Base-by-base conservation (phyloP, 1,140 invertebrate species). In the Pogonognathellus flavescens region DNA sequence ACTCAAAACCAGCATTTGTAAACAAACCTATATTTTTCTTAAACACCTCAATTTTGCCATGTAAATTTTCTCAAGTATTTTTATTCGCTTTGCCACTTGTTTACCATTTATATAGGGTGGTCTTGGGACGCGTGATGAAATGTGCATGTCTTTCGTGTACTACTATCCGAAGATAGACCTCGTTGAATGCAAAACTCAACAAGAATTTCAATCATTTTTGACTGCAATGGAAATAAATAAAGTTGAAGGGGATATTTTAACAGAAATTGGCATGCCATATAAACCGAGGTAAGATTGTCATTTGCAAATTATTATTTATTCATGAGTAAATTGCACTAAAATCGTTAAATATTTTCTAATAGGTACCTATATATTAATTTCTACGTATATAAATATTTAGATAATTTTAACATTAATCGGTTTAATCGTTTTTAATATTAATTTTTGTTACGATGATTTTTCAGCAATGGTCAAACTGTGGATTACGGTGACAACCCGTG, bases 21-120 rank as follows among this genome's bases (percentile, higher is more conserved):
- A 89, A n/a, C n/a, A 89, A 82, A 49, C 95, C 0, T 97, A 90
- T 97, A 97, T 90, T 96, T 41, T 41, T 3, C n/a, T n/a, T n/a
- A n/a, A n/a, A n/a, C n/a, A n/a, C n/a, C n/a, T n/a, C n/a, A n/a
- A n/a, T n/a, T n/a, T n/a, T n/a, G n/a, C n/a, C n/a, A n/a, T 95
- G 0, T 92, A 94, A 84, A 95, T 93, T 0, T 92, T 93, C 95
- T 1, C 95, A 89, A 95, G 95, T 86, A 95, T n/a, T 94, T n/a
- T 59, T 84, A 22, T 86, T 90, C n/a, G n/a, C n/a, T n/a, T n/a
- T n/a, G n/a, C n/a, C n/a, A n/a, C n/a, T n/a, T n/a, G n/a, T n/a
- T n/a, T n/a, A n/a, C n/a, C n/a, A n/a, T n/a, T n/a, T n/a, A n/a
- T n/a, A 9, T 88, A 90, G 85, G 87, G 87, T 49, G 87, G 87